Base-by-base conservation (phyloP, 2,888 invertebrate genomes). In the Charanyca ferruginea region DNA sequence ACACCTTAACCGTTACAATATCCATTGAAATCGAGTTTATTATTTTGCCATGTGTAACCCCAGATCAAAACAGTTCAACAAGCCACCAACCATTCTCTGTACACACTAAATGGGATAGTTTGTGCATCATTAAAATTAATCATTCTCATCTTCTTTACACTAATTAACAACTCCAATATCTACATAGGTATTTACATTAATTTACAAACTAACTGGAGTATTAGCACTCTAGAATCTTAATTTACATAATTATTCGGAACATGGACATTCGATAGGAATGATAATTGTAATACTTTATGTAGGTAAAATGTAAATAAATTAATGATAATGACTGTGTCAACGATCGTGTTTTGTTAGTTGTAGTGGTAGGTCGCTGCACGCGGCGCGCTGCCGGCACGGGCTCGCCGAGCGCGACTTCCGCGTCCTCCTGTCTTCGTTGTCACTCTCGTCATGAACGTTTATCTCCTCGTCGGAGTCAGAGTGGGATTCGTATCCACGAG, bases 401-500 rank as follows among this genome's bases (percentile, higher is more conserved):
- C 92, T 93, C 49, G 93, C 94, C 69, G 95, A 96, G 77, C 94
- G 94, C 32, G 96, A 95, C 76, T 92, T 89, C 83, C 96, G 90
- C 87, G 94, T 86, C 86, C 89, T 88, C 70, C 89, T 91, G 63
- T 91, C 93, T 73, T 97, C 97, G 60, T 96, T 95, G 78, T 97
- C 97, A 54, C 97, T 97, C 81, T 97, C 97, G 81, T 98, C 98
- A 87, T 98, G 98, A 9, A 98, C 98, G 91, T 98, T 98, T 87
- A 98, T 98, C 93, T 98, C 98, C 89, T 97, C 97, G 85, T 98
- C 98, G 22, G 96, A 96, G 84, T 97, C 97, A 11, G 96, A 96
- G 80, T 95, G 93, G 51, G 96, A 96, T 74, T 96, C 96, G 71
- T 95, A 95, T 59, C 94, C 93, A 32, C 93, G 90, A 62, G 94